These are phyloP conservation scores for Chrysogorgia sp. DNA, from an alignment of 92 coral and sea anemone species.

Conservation along the genomic window DNA sequence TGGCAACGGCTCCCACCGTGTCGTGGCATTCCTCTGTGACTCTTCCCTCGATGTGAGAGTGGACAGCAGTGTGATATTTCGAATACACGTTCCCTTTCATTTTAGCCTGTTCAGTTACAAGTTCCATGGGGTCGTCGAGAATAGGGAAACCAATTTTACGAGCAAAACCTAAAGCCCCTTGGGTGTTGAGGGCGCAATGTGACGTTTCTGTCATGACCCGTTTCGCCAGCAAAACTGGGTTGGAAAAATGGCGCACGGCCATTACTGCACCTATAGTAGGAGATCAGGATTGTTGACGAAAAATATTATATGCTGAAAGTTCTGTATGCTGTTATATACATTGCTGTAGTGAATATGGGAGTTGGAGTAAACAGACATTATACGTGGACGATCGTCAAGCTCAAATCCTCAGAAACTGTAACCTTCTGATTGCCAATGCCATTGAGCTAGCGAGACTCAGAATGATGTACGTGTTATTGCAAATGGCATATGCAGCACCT, in stretches of 20 bases:
- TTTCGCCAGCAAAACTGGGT: constrained; percentile 85
- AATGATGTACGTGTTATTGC: too few relatives aligned
- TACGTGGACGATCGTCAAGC: too few relatives aligned
- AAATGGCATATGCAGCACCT: too few relatives aligned
- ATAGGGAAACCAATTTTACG: constrained; percentile 64
- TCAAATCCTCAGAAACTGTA: too few relatives aligned
- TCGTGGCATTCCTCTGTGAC: constrained; percentile 41
- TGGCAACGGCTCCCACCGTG: constrained; percentile 98
- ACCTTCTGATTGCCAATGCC: too few relatives aligned
- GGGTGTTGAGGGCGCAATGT: constrained; percentile 76
- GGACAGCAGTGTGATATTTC: constrained; percentile 40
- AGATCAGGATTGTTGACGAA: too few relatives aligned
- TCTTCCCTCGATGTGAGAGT: constrained; percentile 21
- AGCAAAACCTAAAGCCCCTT: constrained; percentile 85
- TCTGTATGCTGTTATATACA: too few relatives aligned
- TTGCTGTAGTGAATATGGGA: too few relatives aligned
- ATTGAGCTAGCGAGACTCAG: too few relatives aligned
- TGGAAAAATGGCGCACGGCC: constrained; percentile 65
- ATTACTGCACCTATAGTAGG: constrained; percentile 77
- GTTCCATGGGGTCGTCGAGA: constrained; percentile 62
- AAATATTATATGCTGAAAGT: too few relatives aligned
- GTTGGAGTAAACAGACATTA: too few relatives aligned
- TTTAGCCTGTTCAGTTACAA: constrained; percentile 55
- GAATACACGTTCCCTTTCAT: constrained; percentile 3
- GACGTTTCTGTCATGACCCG: constrained; percentile 82